Evolutionary conservation across 2,797 vertebrate species (phyloP).

Genomic region (Scyliorhinus canicula): DNA sequence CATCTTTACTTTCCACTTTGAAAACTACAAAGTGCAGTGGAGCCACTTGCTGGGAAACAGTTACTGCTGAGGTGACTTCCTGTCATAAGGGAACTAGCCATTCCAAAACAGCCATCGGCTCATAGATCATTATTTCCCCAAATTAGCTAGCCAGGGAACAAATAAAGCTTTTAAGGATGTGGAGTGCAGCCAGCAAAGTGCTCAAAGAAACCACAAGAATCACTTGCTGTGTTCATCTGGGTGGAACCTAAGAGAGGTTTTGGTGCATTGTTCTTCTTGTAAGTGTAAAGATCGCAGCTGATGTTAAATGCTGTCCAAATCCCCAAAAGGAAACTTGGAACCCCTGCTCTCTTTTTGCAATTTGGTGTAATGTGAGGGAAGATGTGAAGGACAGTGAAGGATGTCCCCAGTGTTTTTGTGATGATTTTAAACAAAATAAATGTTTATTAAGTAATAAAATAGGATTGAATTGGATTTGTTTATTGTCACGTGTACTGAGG

Average conservation of each 20-base stretch:
- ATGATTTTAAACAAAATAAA: no score
- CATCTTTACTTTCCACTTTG: background rate
- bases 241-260: background rate
- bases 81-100: background rate
- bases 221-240: background rate
- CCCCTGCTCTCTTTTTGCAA: no score
- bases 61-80: background rate
- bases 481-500: no score
- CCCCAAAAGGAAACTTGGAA: no score
- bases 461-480: no score
- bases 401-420: no score
- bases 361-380: no score
- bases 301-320: no score
- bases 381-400: no score
- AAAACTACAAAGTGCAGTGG: background rate
- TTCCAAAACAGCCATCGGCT: background rate
- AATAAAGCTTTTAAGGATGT: background rate
- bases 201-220: background rate
- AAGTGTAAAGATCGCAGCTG: no score
- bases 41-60: background rate
- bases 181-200: background rate
- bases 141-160: background rate
- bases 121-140: constrained; percentile 21
- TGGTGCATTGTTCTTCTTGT: no score
- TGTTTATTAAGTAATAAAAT: no score